These are phyloP conservation scores for Chaunax sp. DNA, from an alignment of 2,797 vertebrate genomes.

Conservation along the genomic window DNA sequence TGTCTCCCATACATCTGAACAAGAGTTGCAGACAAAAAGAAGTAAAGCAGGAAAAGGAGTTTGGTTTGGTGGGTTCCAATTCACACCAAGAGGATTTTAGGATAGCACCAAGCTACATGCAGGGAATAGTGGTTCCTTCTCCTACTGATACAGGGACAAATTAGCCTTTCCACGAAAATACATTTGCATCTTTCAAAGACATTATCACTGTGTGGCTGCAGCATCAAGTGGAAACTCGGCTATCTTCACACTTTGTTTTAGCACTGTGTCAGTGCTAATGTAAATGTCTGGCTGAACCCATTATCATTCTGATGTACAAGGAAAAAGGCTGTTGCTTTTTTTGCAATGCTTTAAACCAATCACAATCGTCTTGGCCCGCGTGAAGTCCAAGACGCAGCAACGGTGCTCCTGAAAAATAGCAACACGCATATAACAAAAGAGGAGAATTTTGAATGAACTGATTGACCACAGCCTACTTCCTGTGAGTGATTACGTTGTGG, in stretches of 20 bases:
- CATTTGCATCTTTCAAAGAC: conserved; percentile 3
- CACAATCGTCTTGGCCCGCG: neutral
- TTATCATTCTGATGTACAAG: neutral
- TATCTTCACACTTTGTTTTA: neutral
- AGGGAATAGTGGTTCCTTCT: conserved; percentile 38
- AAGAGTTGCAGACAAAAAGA: conserved; percentile 80
- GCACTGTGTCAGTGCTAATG: too few species aligned
- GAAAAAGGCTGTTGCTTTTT: neutral
- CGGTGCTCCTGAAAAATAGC: too few species aligned
- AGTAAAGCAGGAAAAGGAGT: conserved; percentile 36
- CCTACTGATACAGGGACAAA: conserved; percentile 42
- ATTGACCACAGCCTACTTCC: too few species aligned
- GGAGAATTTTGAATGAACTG: too few species aligned
- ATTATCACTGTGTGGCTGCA: neutral
- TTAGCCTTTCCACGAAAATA: neutral
- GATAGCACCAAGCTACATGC: conserved; percentile 12
- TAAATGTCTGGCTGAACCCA: neutral
- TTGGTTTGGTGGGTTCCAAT: conserved; percentile 18
- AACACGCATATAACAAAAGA: too few species aligned
- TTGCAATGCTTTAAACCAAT: neutral
- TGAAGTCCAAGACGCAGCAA: neutral
- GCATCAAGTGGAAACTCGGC: too few species aligned
- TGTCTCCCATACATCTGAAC: conserved; percentile 7
- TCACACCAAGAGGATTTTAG: conserved; percentile 15
- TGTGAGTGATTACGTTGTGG: too few species aligned